Evolutionary conservation across 2,113 vertebrate species (phyloP), one percentile per base, ranked within the genome.

Genomic region (Eleginops maclovinus): DNA sequence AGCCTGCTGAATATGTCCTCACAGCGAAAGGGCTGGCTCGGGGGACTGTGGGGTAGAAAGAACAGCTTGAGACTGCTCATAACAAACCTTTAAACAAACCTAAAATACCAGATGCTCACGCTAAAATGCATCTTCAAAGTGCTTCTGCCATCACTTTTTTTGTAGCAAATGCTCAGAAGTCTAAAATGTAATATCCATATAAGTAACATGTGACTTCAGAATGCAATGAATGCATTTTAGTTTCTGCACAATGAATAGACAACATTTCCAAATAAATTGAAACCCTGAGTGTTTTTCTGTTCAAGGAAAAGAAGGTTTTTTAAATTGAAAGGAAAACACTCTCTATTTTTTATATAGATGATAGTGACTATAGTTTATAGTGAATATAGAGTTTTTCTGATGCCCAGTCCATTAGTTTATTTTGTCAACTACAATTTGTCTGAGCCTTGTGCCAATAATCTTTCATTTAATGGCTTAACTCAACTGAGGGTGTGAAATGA

Each of bases 31-130:
- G 47, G 43, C 70, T 68, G 74, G 73, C 75, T 86, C 46, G 7
- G 5, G 74, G 84, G 85, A 86, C 72, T 19, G 49, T 41, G 66
- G 40, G 69, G 41, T 46, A 61, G 61, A 63, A 79, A 55, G 79
- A 88, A 87, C 84, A 87, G 85, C 85, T 87, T 78, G 83, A 82
- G 65, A 74, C 68, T 70, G 78, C 81, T 83, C 58, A 22, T 83
- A 86, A 74, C 76, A 82, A 90, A 88, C 63, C 81, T 89, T 85
- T 77, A 84, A 88, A 87, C 68, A 74, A 78, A 75, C 68, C 71
- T 74, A 54, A 81, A 86, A 86, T 51, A 71, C 68, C 81, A 82
- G 80, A 82, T 85, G 81, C 84, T 82, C 28, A 3, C 8, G 46
- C 61, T 86, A 62, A 84, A 88, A 87, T 13, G 65, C 28, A 44